phyloP scores from a whole-genome alignment of 2,888 invertebrate genomes.

The Falcaria lacertinaria region DNA sequence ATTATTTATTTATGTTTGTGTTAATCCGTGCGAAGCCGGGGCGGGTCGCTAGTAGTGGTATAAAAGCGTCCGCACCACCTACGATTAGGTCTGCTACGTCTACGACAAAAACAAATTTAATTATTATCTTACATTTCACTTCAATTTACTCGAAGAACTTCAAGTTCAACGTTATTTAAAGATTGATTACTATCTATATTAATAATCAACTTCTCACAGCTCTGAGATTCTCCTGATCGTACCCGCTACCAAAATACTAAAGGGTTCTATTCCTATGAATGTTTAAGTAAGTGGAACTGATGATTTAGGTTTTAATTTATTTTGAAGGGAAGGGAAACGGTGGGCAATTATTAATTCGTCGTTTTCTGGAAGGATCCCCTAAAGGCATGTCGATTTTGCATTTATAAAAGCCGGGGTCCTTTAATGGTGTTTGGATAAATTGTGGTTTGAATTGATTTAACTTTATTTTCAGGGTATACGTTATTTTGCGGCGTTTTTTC shows the following conservation, averaged over 20 bases:
- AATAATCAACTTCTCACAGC: not conserved
- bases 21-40: no score
- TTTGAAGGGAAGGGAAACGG: conserved; percentile 1
- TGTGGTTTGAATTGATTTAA: not conserved
- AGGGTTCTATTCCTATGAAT: conserved; percentile 15
- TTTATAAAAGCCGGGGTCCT: not conserved
- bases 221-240: not conserved
- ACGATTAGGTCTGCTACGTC: no score
- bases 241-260: not conserved
- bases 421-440: not conserved
- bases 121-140: no score
- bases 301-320: conserved; percentile 13
- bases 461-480: not conserved
- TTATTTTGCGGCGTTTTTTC: no score
- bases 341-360: not conserved
- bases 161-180: not conserved
- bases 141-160: no score
- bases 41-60: no score
- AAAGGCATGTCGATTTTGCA: not conserved
- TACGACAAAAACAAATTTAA: no score
- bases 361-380: not conserved
- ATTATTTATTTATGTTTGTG: no score
- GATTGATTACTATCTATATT: no score
- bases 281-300: conserved; percentile 17
- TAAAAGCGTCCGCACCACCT: no score